Evolutionary conservation across 2,113 vertebrate species (phyloP), one percentile per base, ranked within the genome.

Genomic region (Rafetus swinhoei): DNA sequence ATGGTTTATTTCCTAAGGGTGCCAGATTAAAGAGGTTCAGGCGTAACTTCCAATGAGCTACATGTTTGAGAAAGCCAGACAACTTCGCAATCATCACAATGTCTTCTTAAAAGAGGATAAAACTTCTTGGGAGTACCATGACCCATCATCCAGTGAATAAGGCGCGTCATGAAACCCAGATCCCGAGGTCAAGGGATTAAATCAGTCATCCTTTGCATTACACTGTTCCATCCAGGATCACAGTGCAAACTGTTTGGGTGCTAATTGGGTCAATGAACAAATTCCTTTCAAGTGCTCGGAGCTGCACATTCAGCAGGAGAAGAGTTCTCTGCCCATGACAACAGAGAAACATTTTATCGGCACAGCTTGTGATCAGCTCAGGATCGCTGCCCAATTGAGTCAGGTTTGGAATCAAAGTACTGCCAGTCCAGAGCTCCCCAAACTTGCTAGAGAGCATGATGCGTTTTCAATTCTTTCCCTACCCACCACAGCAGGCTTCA

Each of bases 241-340:
- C 65, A 59, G 74, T 79, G 57, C 74, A 76, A 94, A 84, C 81
- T 79, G 85, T 82, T 90, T 35, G 4, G 81, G 56, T 79, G 57
- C 55, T 90, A 94, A 90, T 1, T 82, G 55, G 86, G 95, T 94
- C 95, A 93, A 94, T 95, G 95, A 90, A 69, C 21, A 54, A 93
- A 93, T 88, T 92, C 53, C 76, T 72, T 89, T 35, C 53, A 74
- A 89, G 65, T 21, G 90, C 82, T 89, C 89, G 0, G 2, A 86
- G 88, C 82, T 74, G 77, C 88, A 88, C 7, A 39, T 82, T 81
- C 74, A 90, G 85, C 92, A 53, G 92, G n/a, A 3, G 50, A 84
- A 53, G 50, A 88, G 85, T 65, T 35, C 56, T 79, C 79, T 88
- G 89, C 87, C 86, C 52, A 27, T 53, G 45, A 82, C 74, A 84